phyloP scores from a whole-genome alignment of 2,888 invertebrate genomes.

The Drosophila suboccidentalis region DNA sequence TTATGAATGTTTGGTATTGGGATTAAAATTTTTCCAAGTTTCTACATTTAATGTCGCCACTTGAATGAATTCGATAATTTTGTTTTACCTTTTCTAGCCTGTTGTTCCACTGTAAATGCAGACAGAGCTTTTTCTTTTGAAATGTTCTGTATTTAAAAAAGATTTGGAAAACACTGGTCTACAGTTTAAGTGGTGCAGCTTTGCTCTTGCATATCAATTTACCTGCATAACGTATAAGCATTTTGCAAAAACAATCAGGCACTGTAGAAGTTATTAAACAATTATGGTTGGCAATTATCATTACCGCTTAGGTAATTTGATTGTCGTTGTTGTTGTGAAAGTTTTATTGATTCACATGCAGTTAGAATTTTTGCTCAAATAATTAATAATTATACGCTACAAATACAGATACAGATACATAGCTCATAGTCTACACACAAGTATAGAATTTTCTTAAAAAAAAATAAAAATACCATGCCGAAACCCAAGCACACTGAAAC shows the following conservation, averaged over 20 bases:
- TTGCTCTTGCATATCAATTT: slow-evolving; percentile 50
- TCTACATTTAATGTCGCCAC: too few relatives aligned
- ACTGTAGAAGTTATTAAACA: slow-evolving; percentile 28
- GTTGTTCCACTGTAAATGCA: too few relatives aligned
- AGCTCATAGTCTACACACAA: slow-evolving; percentile 32
- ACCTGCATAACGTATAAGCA: slow-evolving; percentile 34
- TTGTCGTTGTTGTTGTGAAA: slow-evolving; percentile 74
- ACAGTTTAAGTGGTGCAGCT: slow-evolving; percentile 8
- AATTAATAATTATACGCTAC: slow-evolving; percentile 56
- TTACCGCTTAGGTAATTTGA: slow-evolving; percentile 42
- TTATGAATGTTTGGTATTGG: too few relatives aligned
- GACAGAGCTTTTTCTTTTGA: too few relatives aligned
- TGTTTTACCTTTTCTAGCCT: too few relatives aligned
- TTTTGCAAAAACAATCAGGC: slow-evolving; percentile 54
- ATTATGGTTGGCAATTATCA: slow-evolving; percentile 17
- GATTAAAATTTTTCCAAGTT: too few relatives aligned
- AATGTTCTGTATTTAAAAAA: neutral
- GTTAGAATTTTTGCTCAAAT: slow-evolving; percentile 76
- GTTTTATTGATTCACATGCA: slow-evolving; percentile 61
- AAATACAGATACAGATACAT: slow-evolving; percentile 40
- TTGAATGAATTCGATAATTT: too few relatives aligned
- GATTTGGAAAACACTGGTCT: neutral
- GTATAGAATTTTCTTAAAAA: slow-evolving; percentile 11
- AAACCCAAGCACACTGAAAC: slow-evolving; percentile 40
- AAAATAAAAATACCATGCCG: slow-evolving; percentile 28